Evolutionary conservation across 2,113 vertebrate genomes (phyloP).

Genomic region (Leptobrachium ailaonicum): DNA sequence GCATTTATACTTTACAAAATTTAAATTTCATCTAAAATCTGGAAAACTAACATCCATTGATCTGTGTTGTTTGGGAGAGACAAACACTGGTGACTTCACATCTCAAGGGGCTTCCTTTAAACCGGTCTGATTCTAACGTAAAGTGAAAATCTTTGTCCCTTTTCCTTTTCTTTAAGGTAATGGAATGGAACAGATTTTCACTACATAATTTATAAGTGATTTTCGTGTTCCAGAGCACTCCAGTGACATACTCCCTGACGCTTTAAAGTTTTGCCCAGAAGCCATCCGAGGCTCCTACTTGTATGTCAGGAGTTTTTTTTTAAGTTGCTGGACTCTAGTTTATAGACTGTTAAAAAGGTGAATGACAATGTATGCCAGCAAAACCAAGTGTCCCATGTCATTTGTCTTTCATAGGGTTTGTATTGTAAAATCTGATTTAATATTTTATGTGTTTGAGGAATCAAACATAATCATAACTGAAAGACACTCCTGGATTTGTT

Average conservation of each 20-base stretch:
- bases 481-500: no score
- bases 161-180: conserved; percentile 10
- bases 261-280: conserved; percentile 32
- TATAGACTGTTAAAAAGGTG: neutral
- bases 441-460: no score
- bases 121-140: neutral
- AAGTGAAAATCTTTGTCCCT: conserved; percentile 8
- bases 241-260: conserved; percentile 37
- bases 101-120: neutral
- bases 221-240: conserved; percentile 33
- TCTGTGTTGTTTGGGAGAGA: neutral
- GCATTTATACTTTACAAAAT: no score
- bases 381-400: no score
- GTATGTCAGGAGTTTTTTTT: conserved; percentile 34
- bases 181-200: conserved; percentile 29
- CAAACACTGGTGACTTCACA: neutral
- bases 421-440: no score
- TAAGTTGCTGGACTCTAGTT: conserved; percentile 13
- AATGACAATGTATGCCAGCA: no score
- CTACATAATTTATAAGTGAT: conserved; percentile 35
- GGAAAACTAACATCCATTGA: no score
- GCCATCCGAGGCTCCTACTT: conserved; percentile 12
- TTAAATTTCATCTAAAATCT: no score
- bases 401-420: no score
- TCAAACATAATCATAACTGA: no score